Base-by-base conservation (phyloP, 2,888 invertebrate genomes). In the Apamea monoglypha region DNA sequence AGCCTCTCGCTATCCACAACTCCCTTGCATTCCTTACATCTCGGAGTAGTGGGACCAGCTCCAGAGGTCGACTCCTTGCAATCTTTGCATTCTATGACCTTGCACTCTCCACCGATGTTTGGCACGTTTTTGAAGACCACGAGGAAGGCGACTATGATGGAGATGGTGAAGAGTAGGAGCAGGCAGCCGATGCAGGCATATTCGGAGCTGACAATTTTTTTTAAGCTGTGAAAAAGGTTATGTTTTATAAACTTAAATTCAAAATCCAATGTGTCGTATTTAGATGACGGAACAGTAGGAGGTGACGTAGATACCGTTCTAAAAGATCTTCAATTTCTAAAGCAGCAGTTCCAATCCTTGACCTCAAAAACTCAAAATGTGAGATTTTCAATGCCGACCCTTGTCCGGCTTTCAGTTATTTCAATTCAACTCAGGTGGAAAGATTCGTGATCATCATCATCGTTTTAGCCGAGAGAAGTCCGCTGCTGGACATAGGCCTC, bases 161-260 rank as follows among this genome's bases (percentile, higher is more conserved):
- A 93, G 0, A 94, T 75, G 0, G 88, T 71, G 83, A 95, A 94
- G 0, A 95, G 21, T 0, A 94, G 36, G 0, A 91, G 71, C 0
- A 95, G 89, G 8, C 93, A 94, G 0, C 82, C 88, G 0, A 95
- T 83, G 71, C 95, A 94, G 0, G 93, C 89, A 79, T 93, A 94
- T 47, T 95, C 94, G 0, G 94, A 93, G 5, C 88, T 89, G 0
- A 92, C 72, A 0, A 95, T 76, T 25, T 90, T 93, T 71, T 93
- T 94, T 4, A 96, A 79, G 0, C 95, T 95, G 91, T 7, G 1
- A 7, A 85, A 53, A 12, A 71, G 7, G 18, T 12, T 59, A 21
- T 3, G 8, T 21, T 18, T 50, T 50, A 50, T 18, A 50, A n/a
- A n/a, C n/a, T n/a, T n/a, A n/a, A n/a, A n/a, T n/a, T n/a, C n/a